Conservation (phyloP, 1,140 invertebrate species). For the Melitaea cinxia region DNA sequence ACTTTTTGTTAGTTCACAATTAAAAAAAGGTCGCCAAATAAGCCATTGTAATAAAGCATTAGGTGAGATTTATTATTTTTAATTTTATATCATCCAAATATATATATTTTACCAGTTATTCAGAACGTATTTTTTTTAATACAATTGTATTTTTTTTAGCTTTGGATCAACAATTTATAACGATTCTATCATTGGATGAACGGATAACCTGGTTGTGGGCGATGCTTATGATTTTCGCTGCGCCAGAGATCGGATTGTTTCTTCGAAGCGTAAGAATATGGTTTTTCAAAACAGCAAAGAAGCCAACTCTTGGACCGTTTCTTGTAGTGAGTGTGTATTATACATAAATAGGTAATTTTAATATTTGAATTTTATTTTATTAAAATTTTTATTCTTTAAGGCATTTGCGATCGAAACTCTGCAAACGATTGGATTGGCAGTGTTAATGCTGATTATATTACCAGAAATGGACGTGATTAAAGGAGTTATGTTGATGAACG, state of each 20-base stretch:
- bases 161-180: conserved; percentile 90
- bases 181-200: conserved; percentile 88
- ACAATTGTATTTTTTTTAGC: conserved; percentile 82
- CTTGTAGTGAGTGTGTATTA: conserved; percentile 65
- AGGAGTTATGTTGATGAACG: conserved; percentile 96
- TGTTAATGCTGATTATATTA: conserved; percentile 92
- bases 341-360: not conserved
- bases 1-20: conserved; percentile 94
- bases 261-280: conserved; percentile 92
- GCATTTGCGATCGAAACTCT: conserved; percentile 92
- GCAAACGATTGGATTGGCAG: conserved; percentile 91
- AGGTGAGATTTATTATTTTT: too few species aligned
- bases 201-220: conserved; percentile 96
- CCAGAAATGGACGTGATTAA: conserved; percentile 95
- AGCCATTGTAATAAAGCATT: conserved; percentile 90
- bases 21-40: conserved; percentile 87
- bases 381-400: conserved; percentile 57
- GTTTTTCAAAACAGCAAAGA: conserved; percentile 92
- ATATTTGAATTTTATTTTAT: conserved; percentile 10
- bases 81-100: too few species aligned
- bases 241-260: conserved; percentile 92
- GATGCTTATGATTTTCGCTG: conserved; percentile 89
- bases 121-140: not conserved
- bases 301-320: conserved; percentile 84
- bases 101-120: too few species aligned